Evolutionary conservation across 2,797 vertebrate species (phyloP).

Genomic region (Enteromius unitaeniatus): DNA sequence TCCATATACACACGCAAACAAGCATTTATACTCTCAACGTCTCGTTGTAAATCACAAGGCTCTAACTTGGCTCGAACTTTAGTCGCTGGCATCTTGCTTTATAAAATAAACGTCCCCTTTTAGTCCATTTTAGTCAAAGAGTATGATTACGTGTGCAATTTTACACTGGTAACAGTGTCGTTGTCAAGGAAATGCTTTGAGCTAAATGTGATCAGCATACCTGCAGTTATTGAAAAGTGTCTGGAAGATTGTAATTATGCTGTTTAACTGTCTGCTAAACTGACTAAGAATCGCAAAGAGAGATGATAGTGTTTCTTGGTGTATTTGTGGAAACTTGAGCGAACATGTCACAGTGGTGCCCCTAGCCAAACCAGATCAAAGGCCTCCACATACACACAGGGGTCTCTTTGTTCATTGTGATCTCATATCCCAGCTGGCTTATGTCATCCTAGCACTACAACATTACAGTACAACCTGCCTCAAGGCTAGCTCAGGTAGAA

Average conservation of each 20-base stretch:
- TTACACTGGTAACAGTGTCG: background rate
- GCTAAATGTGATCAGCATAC: background rate
- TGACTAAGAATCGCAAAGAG: background rate
- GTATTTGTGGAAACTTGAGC: conserved; percentile 33
- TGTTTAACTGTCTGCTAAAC: conserved; percentile 11
- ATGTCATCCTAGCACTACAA: conserved; percentile 44
- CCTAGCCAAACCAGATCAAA: conserved; percentile 46
- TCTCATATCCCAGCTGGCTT: conserved; percentile 62
- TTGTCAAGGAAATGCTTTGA: background rate
- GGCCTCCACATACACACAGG: conserved; percentile 37
- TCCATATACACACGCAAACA: conserved; percentile 26
- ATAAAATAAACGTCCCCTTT: background rate
- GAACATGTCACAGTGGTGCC: conserved; percentile 45
- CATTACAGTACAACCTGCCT: conserved; percentile 58
- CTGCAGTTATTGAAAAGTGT: conserved; percentile 18
- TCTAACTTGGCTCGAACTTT: background rate
- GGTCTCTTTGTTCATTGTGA: conserved; percentile 60
- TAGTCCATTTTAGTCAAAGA: background rate
- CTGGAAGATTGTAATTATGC: conserved; percentile 3
- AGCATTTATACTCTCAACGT: conserved; percentile 10
- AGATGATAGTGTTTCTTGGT: conserved; percentile 17
- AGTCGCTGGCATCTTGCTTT: background rate
- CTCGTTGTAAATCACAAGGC: conserved; percentile 14
- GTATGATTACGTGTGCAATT: background rate
- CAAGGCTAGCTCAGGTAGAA: conserved; percentile 49